phyloP scores from a whole-genome alignment of 2,113 vertebrate species.

The Phaetusa simplex region DNA sequence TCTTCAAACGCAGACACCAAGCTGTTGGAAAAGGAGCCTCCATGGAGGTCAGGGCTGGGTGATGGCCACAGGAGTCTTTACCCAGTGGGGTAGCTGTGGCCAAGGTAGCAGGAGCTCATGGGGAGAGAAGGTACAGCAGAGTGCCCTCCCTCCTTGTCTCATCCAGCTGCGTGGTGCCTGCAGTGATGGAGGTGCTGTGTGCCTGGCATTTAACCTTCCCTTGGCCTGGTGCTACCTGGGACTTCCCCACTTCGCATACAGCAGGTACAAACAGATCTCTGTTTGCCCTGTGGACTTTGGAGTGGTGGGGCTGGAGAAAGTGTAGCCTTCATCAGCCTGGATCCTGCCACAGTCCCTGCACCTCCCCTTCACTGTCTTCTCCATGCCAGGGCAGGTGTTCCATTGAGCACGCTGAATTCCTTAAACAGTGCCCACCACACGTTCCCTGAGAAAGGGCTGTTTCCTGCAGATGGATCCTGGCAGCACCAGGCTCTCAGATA shows the following conservation, averaged over 20 bases:
- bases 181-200: background rate
- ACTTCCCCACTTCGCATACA: background rate
- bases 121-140: background rate
- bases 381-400: background rate
- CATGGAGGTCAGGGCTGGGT: background rate
- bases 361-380: background rate
- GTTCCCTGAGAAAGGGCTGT: background rate
- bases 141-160: background rate
- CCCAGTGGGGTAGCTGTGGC: background rate
- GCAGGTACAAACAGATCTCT: background rate
- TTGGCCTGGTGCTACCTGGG: background rate
- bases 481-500: background rate
- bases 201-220: background rate
- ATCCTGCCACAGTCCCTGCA: background rate
- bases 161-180: background rate
- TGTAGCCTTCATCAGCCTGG: background rate
- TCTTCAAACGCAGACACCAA: background rate
- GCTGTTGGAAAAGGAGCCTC: background rate
- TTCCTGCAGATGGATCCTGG: background rate
- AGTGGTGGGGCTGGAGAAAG: background rate
- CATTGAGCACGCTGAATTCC: background rate
- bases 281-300: background rate
- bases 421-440: fast-evolving
- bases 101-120: background rate
- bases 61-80: background rate